Base-by-base conservation (phyloP, 37 sponge, comb jelly and placozoan genomes). In the Lycopodina hypogea region DNA sequence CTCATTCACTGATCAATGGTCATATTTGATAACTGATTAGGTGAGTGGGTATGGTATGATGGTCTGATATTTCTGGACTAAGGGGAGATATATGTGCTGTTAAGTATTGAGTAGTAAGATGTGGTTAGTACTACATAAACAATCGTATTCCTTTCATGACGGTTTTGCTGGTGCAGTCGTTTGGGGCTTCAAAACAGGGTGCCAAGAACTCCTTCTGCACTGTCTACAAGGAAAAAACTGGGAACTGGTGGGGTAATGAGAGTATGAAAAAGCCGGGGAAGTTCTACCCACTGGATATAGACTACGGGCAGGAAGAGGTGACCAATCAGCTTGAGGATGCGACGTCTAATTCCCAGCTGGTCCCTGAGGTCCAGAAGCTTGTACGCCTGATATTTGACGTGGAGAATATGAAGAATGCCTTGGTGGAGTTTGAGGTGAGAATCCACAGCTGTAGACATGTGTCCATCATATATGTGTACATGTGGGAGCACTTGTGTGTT, bases 251-350 rank as follows among this genome's bases (percentile, higher is more conserved):
- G 87, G 68, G 79, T 0, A 56, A 70, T 0, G 50, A 85, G 28
- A 72, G 81, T 11, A 83, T 76, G 28, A 98, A 98, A 59, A 22
- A 42, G 1, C 87, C 96, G 19, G 86, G 88, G 19, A 98, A 94
- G 80, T 96, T 96, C 84, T 96, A 93, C 78, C 99, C 96, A 45
- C 77, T 98, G 37, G 96, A 98, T 59, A 86, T 98, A n/a, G 99
- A 98, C 79, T 98, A 98, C 62, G 96, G 98, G 3, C 76, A 71
- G 30, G 90, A 94, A 19, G 92, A 88, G 24, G 92, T 84, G 17
- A 28, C 60, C 17, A n/a, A 39, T 8, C 52, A 15, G 3, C 11
- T 61, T 15, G 66, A 52, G 23, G 64, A 60, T 23, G 87, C 91
- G 59, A 95, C 93, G 23, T 76, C 88, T 24, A 78, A 73, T 0